These are phyloP conservation scores for Pipistrellus pipistrellus DNA, from an alignment of 2,797 vertebrate species.

Conservation along the genomic window DNA sequence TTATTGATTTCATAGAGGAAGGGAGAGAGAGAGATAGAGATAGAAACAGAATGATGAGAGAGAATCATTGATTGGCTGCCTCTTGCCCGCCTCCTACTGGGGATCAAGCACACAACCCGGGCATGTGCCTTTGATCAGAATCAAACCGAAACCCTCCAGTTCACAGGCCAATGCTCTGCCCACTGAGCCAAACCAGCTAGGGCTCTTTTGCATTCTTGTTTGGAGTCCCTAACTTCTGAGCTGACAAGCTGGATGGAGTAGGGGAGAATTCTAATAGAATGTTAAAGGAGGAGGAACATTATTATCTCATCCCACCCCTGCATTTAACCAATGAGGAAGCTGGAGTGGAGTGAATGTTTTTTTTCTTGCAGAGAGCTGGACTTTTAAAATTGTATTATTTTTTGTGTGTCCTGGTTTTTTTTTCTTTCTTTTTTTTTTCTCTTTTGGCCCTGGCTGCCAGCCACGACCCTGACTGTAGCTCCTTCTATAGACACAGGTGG, in stretches of 20 bases:
- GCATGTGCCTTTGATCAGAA: too few species aligned
- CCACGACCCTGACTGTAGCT: not conserved
- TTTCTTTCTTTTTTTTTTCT: slow-evolving; percentile 21
- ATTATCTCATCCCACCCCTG: not conserved
- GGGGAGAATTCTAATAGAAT: not conserved
- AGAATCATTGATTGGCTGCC: too few species aligned
- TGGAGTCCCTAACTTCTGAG: not conserved
- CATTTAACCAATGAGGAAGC: not conserved
- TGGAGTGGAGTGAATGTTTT: not conserved
- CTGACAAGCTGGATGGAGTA: not conserved
- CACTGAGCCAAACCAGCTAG: too few species aligned
- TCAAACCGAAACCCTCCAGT: too few species aligned
- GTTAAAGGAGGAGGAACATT: not conserved
- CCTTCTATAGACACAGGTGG: not conserved
- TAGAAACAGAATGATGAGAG: too few species aligned
- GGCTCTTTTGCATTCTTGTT: not conserved
- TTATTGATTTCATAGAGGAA: too few species aligned
- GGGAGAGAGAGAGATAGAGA: too few species aligned
- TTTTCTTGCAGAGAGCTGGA: slow-evolving; percentile 19
- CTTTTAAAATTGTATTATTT: not conserved
- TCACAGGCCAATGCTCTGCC: too few species aligned
- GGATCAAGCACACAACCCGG: too few species aligned
- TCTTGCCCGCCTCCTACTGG: too few species aligned
- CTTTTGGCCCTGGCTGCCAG: not conserved
- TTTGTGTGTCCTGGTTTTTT: not conserved